Conservation (phyloP, 2,888 invertebrate genomes). For the Andrena camellia region DNA sequence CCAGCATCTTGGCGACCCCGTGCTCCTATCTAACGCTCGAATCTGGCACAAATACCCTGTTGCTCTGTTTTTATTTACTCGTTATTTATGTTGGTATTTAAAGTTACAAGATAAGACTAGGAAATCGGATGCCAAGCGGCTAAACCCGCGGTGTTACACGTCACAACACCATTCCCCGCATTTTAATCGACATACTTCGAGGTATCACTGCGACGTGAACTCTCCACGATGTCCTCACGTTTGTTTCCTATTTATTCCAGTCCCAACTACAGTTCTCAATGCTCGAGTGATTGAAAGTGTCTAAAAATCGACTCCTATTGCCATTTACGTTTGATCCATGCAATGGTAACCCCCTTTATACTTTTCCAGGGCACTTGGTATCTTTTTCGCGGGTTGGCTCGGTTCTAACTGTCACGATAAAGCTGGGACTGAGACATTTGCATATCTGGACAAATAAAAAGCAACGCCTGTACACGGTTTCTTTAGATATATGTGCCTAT, state of each 20-base stretch:
- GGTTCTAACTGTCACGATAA: too few species aligned
- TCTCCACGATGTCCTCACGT: background rate
- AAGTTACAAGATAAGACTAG: background rate
- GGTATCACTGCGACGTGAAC: background rate
- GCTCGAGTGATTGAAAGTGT: too few species aligned
- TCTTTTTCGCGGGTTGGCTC: too few species aligned
- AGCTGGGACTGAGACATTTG: too few species aligned
- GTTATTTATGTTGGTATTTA: background rate
- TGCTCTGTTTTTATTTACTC: conserved; percentile 4
- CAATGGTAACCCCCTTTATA: too few species aligned
- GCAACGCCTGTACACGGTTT: too few species aligned
- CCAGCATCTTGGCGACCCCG: background rate
- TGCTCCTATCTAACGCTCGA: background rate
- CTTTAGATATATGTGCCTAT: too few species aligned
- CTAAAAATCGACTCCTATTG: too few species aligned
- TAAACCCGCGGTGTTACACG: background rate
- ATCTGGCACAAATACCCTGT: conserved; percentile 3
- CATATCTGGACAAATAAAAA: too few species aligned
- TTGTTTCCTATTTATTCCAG: background rate
- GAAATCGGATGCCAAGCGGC: background rate
- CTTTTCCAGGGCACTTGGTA: too few species aligned
- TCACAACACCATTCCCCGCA: background rate
- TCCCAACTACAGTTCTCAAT: too few species aligned
- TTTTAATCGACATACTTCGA: conserved; percentile 29
- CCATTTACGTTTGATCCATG: too few species aligned